A percentile compares a stretch with the other conserved stretches of the same genome.
phyloP scores from a whole-genome alignment of 2,888 invertebrate genomes.

The Eupithecia centaureata region DNA sequence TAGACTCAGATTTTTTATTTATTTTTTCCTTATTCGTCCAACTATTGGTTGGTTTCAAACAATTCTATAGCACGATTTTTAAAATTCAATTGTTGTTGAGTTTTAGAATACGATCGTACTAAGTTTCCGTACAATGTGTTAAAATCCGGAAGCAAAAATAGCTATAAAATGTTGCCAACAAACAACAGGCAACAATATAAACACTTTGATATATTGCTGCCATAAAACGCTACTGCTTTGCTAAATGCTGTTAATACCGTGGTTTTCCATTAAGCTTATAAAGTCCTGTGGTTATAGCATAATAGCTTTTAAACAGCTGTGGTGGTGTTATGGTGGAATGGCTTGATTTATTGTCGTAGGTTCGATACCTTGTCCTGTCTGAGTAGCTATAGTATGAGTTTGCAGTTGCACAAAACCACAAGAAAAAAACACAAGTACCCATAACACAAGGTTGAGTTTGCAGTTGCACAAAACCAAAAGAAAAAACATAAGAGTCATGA shows the following conservation, averaged over 20 bases:
- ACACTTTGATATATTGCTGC: not conserved
- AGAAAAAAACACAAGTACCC: too few relatives aligned
- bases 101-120: not conserved
- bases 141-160: not conserved
- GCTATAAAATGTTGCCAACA: not conserved
- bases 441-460: too few relatives aligned
- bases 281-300: not conserved
- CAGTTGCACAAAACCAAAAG: too few relatives aligned
- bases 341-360: not conserved
- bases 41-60: too few relatives aligned
- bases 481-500: too few relatives aligned
- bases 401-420: too few relatives aligned
- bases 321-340: not conserved
- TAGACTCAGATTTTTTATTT: too few relatives aligned
- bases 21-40: too few relatives aligned
- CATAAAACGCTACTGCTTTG: not conserved
- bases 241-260: not conserved
- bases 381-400: too few relatives aligned
- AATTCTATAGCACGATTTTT: too few relatives aligned
- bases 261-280: slow-evolving; percentile 1
- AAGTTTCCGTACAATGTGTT: not conserved
- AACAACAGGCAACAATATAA: not conserved
- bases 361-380: not conserved
- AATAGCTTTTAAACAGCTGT: not conserved
- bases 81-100: too few relatives aligned